Conservation (phyloP, 2,113 vertebrate genomes). For the Otus sunia region DNA sequence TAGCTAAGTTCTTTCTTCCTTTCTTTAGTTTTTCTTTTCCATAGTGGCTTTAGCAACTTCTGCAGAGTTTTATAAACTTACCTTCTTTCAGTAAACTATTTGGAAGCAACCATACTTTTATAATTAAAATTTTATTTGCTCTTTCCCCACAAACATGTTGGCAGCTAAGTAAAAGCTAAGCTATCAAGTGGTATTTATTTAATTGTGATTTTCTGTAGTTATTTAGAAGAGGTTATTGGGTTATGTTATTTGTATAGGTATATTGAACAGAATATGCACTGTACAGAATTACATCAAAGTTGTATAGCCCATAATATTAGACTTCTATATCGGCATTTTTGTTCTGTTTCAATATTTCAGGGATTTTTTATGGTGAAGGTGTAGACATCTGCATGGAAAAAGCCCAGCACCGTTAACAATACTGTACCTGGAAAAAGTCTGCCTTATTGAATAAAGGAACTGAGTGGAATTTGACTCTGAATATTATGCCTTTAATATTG, state of each 20-base stretch:
- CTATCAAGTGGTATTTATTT: constrained; percentile 68
- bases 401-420: background rate
- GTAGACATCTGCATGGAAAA: background rate
- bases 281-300: constrained; percentile 17
- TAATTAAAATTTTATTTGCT: constrained; percentile 66
- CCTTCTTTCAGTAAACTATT: constrained; percentile 58
- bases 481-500: background rate
- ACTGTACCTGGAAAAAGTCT: background rate
- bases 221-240: constrained; percentile 62
- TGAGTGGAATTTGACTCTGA: background rate
- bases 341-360: constrained; percentile 23
- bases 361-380: background rate
- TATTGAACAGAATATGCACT: background rate
- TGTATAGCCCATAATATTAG: background rate
- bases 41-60: background rate
- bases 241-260: constrained; percentile 58
- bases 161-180: constrained; percentile 23
- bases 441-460: background rate
- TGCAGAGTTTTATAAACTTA: constrained; percentile 49
- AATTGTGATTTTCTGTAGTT: constrained; percentile 67
- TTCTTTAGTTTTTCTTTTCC: background rate
- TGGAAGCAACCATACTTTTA: constrained; percentile 65
- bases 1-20: background rate
- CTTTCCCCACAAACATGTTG: constrained; percentile 46
- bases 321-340: constrained; percentile 31